A percentile compares a stretch with the other conserved stretches of the same genome.
phyloP scores from a whole-genome alignment of 2,113 vertebrate genomes.

The Ceyx melanurus region DNA sequence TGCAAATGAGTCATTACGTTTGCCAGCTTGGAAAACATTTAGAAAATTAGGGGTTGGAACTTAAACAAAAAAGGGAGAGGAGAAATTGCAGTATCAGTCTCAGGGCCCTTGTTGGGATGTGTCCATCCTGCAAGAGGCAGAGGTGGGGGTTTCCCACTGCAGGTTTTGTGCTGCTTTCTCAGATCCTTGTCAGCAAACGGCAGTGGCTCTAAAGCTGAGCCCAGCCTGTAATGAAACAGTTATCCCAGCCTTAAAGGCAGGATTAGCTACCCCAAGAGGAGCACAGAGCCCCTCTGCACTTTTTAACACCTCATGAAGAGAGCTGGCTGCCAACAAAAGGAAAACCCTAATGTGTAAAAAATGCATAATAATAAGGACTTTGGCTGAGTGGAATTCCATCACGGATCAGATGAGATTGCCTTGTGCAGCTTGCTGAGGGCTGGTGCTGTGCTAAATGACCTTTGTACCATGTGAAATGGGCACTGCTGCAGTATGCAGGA shows the following conservation, averaged over 20 bases:
- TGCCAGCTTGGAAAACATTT: slow-evolving; percentile 59
- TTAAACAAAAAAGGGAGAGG: not conserved
- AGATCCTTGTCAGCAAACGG: slow-evolving; percentile 38
- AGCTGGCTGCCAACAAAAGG: slow-evolving; percentile 69
- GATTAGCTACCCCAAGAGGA: slow-evolving; percentile 66
- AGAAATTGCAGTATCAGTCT: not conserved
- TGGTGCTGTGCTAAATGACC: slow-evolving; percentile 64
- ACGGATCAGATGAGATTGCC: slow-evolving; percentile 69
- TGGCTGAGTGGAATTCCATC: slow-evolving; percentile 68
- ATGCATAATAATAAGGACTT: slow-evolving; percentile 71
- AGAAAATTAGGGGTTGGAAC: not conserved
- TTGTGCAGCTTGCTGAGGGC: slow-evolving; percentile 57
- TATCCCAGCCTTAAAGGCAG: slow-evolving; percentile 65
- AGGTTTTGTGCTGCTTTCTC: slow-evolving; percentile 16
- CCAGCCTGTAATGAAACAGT: slow-evolving; percentile 38
- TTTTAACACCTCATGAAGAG: slow-evolving; percentile 68
- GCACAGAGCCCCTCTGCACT: slow-evolving; percentile 61
- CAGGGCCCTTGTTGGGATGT: not conserved
- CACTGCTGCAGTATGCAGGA: slow-evolving; percentile 38
- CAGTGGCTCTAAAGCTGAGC: slow-evolving; percentile 43
- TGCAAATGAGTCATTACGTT: slow-evolving; percentile 55
- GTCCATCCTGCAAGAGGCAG: not conserved
- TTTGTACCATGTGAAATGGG: slow-evolving; percentile 63
- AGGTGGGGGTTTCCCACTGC: not conserved
- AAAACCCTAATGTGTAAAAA: slow-evolving; percentile 74